A percentile compares a stretch with the other conserved stretches of the same genome.
Evolutionary conservation across 2,888 invertebrate species (phyloP).

Genomic region (Spicauda simplicius): DNA sequence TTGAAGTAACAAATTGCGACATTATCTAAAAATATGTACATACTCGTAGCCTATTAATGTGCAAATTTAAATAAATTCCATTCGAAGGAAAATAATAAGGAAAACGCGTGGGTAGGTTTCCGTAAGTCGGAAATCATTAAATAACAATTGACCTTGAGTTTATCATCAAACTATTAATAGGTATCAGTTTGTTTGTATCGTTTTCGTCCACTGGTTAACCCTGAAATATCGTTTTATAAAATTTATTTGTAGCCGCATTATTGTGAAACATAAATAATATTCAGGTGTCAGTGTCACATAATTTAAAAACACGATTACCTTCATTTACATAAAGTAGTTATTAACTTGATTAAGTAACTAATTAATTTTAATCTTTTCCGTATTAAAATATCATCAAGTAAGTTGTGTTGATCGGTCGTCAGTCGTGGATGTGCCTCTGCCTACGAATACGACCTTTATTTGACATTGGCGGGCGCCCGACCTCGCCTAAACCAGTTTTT

Average conservation of each 20-base stretch:
- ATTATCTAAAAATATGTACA: not conserved
- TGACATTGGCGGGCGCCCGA: slow-evolving; percentile 68
- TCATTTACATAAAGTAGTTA: not conserved
- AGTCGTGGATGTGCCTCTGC: slow-evolving; percentile 36
- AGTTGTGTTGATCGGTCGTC: slow-evolving; percentile 23
- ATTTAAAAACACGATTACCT: not conserved
- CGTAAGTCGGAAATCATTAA: not conserved
- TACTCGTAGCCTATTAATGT: not conserved
- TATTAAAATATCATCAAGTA: slow-evolving; percentile 29
- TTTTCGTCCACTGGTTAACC: slow-evolving; percentile 2
- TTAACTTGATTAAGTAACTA: slow-evolving; percentile 15
- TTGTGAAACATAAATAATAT: not conserved
- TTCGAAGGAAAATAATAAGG: slow-evolving; percentile 15
- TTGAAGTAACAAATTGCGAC: not conserved
- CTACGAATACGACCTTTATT: slow-evolving; percentile 67
- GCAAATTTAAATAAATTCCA: slow-evolving; percentile 45
- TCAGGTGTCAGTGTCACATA: not conserved
- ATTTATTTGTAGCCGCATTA: not conserved
- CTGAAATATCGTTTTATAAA: not conserved
- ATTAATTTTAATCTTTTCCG: slow-evolving; percentile 29
- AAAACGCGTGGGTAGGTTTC: not conserved
- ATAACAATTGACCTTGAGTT: slow-evolving; percentile 12
- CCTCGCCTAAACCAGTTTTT: slow-evolving; percentile 67
- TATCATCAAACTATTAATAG: slow-evolving; percentile 12
- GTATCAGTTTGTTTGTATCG: not conserved